Evolutionary conservation across 2,113 vertebrate species (phyloP).

Genomic region (Alethe castanea): DNA sequence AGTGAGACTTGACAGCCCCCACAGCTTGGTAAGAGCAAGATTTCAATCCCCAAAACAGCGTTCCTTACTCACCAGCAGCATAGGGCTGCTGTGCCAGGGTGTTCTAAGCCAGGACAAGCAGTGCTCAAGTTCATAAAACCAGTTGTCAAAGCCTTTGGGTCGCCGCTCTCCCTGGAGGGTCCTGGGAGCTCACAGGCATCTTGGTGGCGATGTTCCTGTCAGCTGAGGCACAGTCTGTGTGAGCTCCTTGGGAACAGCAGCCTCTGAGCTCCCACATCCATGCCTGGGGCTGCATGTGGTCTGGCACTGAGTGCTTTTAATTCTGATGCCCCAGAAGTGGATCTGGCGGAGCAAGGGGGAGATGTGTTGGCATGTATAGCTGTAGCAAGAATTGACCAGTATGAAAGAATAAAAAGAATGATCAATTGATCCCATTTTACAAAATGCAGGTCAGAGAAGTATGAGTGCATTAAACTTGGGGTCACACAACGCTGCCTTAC

Average conservation of each 20-base stretch:
- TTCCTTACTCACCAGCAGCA: accelerated
- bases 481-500: accelerated
- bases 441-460: neutral
- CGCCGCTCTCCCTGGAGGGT: accelerated
- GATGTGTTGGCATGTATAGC: neutral
- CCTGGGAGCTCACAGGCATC: accelerated
- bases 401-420: neutral
- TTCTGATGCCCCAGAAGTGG: neutral
- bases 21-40: neutral
- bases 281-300: neutral
- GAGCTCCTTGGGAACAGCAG: neutral
- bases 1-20: neutral
- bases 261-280: neutral
- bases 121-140: neutral
- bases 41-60: neutral
- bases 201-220: accelerated
- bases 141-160: neutral
- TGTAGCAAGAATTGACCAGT: neutral
- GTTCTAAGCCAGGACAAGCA: accelerated
- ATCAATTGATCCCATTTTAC: neutral
- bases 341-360: accelerated
- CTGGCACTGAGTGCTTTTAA: neutral
- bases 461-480: accelerated
- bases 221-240: neutral
- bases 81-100: neutral